These are phyloP conservation scores for Mirza zaza DNA, from an alignment of 2,113 vertebrate species.

Conservation along the genomic window DNA sequence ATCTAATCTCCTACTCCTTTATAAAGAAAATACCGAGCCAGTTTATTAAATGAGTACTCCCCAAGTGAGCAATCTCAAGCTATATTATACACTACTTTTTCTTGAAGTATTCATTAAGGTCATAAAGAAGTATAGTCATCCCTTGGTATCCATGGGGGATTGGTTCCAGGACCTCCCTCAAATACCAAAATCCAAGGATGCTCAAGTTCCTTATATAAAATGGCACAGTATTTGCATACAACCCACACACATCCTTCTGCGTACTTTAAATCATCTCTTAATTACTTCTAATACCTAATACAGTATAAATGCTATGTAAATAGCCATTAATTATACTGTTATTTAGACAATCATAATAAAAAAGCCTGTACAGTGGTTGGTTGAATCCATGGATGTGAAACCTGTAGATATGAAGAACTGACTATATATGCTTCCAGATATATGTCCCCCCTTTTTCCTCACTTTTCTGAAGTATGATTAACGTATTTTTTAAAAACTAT, in stretches of 20 bases:
- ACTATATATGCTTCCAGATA: neutral
- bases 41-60: neutral
- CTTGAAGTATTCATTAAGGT: neutral
- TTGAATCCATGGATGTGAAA: neutral
- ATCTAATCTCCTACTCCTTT: neutral
- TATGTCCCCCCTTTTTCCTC: neutral
- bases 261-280: neutral
- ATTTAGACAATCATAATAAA: neutral
- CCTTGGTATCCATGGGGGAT: neutral
- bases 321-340: neutral
- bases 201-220: neutral
- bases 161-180: neutral
- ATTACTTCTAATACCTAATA: neutral
- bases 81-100: neutral
- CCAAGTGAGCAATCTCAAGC: neutral
- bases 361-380: neutral
- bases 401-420: neutral
- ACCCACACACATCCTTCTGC: neutral
- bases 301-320: neutral
- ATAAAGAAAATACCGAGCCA: neutral
- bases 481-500: neutral
- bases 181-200: neutral
- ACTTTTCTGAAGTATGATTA: neutral
- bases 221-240: neutral
- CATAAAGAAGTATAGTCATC: neutral